Percentiles rank a stretch among this genome's conserved stretches.
Evolutionary conservation across 2,888 invertebrate genomes (phyloP).

Genomic region (Ophion ellenae): DNA sequence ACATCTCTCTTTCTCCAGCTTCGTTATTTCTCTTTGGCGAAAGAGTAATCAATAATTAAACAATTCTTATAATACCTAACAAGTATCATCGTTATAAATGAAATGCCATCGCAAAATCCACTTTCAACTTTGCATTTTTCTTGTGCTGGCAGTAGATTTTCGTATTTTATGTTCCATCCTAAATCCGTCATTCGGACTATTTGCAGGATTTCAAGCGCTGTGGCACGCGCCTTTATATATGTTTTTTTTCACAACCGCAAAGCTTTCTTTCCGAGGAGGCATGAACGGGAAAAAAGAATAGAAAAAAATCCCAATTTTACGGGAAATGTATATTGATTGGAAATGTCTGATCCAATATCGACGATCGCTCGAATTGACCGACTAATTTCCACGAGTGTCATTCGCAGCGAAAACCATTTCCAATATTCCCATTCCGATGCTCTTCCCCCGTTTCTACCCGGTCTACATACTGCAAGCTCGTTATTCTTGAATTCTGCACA

Average conservation of each 20-base stretch:
- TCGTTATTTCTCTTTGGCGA: not conserved
- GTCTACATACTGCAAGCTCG: not conserved
- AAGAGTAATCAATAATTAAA: not conserved
- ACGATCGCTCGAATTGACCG: constrained; percentile 44
- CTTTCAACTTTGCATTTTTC: not conserved
- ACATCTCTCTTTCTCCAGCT: not conserved
- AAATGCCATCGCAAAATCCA: not conserved
- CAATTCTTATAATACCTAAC: not conserved
- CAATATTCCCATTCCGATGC: constrained; percentile 56
- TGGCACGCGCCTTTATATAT: not conserved
- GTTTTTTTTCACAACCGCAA: not conserved
- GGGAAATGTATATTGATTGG: constrained; percentile 36
- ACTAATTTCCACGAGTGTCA: constrained; percentile 64
- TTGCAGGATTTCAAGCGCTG: constrained; percentile 10
- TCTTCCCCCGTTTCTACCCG: constrained; percentile 11
- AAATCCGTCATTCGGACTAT: constrained; percentile 3
- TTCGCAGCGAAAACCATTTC: constrained; percentile 61
- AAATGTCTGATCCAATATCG: constrained; percentile 45
- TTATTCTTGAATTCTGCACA: constrained; percentile 10
- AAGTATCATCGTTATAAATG: not conserved
- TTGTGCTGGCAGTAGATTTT: not conserved
- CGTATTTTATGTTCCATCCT: constrained; percentile 7
- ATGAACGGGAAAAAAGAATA: constrained; percentile 15
- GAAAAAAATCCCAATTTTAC: constrained; percentile 7
- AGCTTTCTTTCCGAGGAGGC: not conserved